phyloP scores from a whole-genome alignment of 2,888 invertebrate genomes.

The Drosophila subquinaria region DNA sequence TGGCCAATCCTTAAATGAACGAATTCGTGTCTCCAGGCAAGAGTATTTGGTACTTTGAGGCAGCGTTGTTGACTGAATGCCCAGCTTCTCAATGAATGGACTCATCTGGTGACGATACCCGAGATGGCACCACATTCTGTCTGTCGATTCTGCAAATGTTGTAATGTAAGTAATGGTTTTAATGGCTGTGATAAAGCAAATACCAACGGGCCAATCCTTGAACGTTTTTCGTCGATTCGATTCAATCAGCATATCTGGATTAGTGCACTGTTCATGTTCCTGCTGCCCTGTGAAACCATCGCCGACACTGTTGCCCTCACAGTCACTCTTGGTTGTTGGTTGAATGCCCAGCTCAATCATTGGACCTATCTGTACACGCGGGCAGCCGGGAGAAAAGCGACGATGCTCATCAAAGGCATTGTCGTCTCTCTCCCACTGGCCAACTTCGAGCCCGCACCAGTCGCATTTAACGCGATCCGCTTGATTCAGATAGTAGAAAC shows the following conservation, averaged over 20 bases:
- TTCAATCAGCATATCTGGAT: no score
- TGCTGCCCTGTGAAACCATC: no score
- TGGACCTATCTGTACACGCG: slow-evolving; percentile 83
- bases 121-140: no score
- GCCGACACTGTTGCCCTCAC: no score
- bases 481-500: slow-evolving; percentile 92
- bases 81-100: slow-evolving; percentile 86
- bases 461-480: slow-evolving; percentile 92
- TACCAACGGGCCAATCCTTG: no score
- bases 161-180: no score
- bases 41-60: slow-evolving; percentile 90
- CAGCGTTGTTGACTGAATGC: slow-evolving; percentile 86
- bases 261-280: no score
- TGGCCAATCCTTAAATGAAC: slow-evolving; percentile 92
- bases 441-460: slow-evolving; percentile 91
- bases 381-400: slow-evolving; percentile 92
- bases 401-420: slow-evolving; percentile 93
- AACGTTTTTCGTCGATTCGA: no score
- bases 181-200: no score
- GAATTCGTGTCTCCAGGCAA: slow-evolving; percentile 89
- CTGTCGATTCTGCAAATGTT: no score
- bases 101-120: slow-evolving; percentile 54
- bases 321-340: no score
- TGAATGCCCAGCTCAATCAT: no score
- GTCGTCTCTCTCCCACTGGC: slow-evolving; percentile 93